Evolutionary conservation across 2,797 vertebrate genomes (phyloP).

Genomic region (Manis javanica): DNA sequence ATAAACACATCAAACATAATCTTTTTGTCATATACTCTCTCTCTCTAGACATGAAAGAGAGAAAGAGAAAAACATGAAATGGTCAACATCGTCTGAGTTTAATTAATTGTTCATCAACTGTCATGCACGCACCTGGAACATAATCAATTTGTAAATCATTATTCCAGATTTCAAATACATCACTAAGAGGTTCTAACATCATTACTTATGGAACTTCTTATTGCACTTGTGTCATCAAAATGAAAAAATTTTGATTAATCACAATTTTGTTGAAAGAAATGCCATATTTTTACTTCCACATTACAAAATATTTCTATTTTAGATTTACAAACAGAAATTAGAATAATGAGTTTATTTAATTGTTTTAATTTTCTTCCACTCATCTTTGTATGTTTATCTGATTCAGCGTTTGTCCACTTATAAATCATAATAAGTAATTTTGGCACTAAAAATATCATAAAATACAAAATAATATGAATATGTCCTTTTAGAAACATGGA

Average conservation of each 20-base stretch:
- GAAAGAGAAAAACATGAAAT: not conserved
- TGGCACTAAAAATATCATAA: not conserved
- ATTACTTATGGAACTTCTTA: not conserved
- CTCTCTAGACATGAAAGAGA: not conserved
- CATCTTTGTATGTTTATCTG: not conserved
- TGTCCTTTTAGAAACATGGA: not conserved
- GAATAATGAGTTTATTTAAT: not conserved
- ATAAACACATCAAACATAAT: not conserved
- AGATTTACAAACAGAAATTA: not conserved
- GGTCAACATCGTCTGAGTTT: not conserved
- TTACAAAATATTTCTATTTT: slow-evolving; percentile 37
- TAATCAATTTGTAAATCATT: not conserved
- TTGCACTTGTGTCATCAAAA: not conserved
- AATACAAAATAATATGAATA: not conserved
- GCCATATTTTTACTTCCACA: not conserved
- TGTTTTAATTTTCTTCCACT: not conserved
- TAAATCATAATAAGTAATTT: slow-evolving; percentile 38
- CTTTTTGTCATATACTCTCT: not conserved
- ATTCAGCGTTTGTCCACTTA: slow-evolving; percentile 39
- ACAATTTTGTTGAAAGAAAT: not conserved
- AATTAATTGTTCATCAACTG: not conserved
- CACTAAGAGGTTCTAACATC: not conserved
- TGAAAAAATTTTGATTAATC: slow-evolving; percentile 30
- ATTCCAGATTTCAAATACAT: slow-evolving; percentile 5
- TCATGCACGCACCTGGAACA: not conserved